Evolutionary conservation across 1,140 invertebrate genomes (phyloP), one percentile per base, ranked within the genome.

Genomic region (Contarinia nasturtii): DNA sequence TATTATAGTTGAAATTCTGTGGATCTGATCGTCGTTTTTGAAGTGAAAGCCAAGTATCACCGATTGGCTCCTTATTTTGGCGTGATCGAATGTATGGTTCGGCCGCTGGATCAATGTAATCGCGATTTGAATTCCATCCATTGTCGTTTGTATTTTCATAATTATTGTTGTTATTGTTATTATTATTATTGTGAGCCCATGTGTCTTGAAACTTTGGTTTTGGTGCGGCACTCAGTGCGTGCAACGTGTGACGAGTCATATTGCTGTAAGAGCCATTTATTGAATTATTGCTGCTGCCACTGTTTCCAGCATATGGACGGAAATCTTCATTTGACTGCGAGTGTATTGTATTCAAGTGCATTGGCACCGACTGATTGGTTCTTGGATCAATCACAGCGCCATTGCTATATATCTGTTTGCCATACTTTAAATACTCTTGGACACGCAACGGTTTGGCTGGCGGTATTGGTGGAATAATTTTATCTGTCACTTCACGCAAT

Each of bases 211-310:
- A 72, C 56, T 79, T 71, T 10, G 77, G 73, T 33, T 79, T 76
- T 10, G 83, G 83, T 5, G 77, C 80, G 14, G 83, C 83, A 56
- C 81, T 85, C 2, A 86, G 63, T 2, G 80, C 80, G 58, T 84
- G 80, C 33, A 84, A 61, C 7, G 81, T 83, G 51, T 84, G 79
- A 44, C 80, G 71, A 17, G 74, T 75, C 79, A 85, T 82, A 43
- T 80, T 76, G 14, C 68, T 60, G 51, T 14, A 57, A 18, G 19
- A 43, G 57, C 59, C 48, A 56, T 57, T 21, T 61, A 14, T 43
- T n/a, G 18, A 20, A 21, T 21, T 43, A 21, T 43, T 44, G 42
- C 19, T 18, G 27, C 27, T 27, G 27, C 27, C 27, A 27, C n/a
- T 45, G 44, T 12, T 34, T 7, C 7, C 17, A 33, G 17, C 36